phyloP scores from a whole-genome alignment of 1,140 invertebrate genomes.

The Brachystomella parvula region DNA sequence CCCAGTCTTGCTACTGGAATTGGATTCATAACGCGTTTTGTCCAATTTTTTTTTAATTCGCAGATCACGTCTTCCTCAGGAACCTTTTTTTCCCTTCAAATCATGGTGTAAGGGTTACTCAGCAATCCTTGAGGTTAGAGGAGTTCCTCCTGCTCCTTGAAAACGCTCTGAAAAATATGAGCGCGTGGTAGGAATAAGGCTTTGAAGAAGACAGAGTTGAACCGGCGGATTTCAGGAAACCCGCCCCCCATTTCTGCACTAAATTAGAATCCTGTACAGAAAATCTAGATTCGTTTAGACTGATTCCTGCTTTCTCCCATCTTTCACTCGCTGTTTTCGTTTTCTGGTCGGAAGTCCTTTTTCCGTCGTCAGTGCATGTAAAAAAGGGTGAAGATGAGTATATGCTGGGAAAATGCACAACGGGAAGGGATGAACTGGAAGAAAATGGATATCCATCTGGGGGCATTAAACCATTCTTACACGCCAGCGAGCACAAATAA shows the following conservation, averaged over 20 bases:
- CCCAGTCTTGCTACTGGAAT: too few relatives aligned
- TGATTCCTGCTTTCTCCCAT: too few relatives aligned
- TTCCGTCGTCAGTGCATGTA: neutral
- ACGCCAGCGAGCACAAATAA: conserved; percentile 39
- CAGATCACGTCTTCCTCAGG: conserved; percentile 35
- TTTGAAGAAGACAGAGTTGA: too few relatives aligned
- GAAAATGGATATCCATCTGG: conserved; percentile 30
- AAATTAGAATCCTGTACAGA: too few relatives aligned
- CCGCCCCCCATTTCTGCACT: too few relatives aligned
- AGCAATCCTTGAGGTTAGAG: neutral
- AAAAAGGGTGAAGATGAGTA: neutral
- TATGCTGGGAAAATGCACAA: conserved; percentile 26
- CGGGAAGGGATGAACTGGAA: neutral
- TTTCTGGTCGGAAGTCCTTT: neutral
- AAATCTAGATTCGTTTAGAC: too few relatives aligned
- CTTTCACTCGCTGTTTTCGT: too few relatives aligned
- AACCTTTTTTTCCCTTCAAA: conserved; percentile 21
- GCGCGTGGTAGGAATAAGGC: too few relatives aligned
- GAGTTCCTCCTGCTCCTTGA: too few relatives aligned
- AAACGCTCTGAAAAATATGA: too few relatives aligned
- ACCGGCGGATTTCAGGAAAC: too few relatives aligned
- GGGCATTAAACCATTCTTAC: conserved; percentile 39
- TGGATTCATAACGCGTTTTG: conserved; percentile 2
- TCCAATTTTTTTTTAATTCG: conserved; percentile 28
- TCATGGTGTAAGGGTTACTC: neutral